Base-by-base conservation (phyloP, 1,140 invertebrate species). In the Drosophila triauraria region DNA sequence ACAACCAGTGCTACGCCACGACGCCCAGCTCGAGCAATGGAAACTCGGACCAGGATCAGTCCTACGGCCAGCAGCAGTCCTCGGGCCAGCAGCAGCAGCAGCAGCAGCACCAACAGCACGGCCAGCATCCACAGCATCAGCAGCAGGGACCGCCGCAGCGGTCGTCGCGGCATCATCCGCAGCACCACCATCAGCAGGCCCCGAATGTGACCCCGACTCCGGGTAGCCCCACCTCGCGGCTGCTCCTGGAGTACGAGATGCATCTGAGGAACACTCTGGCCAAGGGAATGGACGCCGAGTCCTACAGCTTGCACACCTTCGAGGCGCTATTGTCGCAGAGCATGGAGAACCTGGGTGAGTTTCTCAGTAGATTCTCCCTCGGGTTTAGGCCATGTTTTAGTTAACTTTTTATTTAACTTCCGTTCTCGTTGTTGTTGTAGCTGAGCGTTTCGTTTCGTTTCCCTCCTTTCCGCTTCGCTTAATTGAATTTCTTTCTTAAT, bases 201-300 rank as follows among this genome's bases (percentile, higher is more conserved):
- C 93, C 94, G 2, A 95, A 94, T 86, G 93, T 94, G 5, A 95
- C 95, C 4, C 96, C 96, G 10, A 97, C 96, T 0, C 96, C 97
- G 3, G 96, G 97, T 23, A 97, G 97, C 15, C 97, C 97, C 10
- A 98, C 97, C 12, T 97, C 96, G 60, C 94, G 97, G 40, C 94
- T 98, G 1, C 94, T 98, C 6, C 94, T 98, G 58, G 98, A 99
- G 94, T 98, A 99, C 93, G 98, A 99, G 94, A 97, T 98, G 96
- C 97, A 98, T 93, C 94, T 99, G 46, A 94, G 98, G 53, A 99
- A 99, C 93, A 98, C 98, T 2, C 94, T 99, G 69, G 98, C 97
- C 80, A 98, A 98, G 92, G 98, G 97, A 74, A 97, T 98, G 96
- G 98, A 98, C 91, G 97, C 97, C 46, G 97, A 98, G 93, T 98